Evolutionary conservation across 2,888 invertebrate species (phyloP).

Genomic region (Ophion slaviceki): DNA sequence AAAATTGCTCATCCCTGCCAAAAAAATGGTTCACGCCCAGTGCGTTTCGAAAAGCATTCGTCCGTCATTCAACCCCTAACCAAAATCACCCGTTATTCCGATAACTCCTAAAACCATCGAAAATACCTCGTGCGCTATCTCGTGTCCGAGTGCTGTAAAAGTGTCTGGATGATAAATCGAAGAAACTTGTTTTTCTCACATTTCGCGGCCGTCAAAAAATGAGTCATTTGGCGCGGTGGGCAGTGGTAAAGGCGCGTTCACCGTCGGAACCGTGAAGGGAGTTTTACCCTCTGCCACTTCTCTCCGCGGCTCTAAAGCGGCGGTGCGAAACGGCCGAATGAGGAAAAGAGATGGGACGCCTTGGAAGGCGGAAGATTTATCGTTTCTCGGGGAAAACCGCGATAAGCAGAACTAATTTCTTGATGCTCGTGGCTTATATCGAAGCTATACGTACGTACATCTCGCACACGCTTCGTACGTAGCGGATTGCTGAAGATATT

Average conservation of each 20-base stretch:
- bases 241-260: constrained; percentile 13
- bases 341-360: constrained; percentile 19
- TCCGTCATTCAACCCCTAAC: neutral
- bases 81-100: neutral
- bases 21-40: neutral
- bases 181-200: constrained; percentile 38
- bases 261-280: constrained; percentile 43
- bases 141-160: constrained; percentile 1
- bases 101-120: neutral
- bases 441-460: neutral
- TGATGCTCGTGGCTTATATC: constrained; percentile 33
- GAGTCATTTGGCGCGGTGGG: constrained; percentile 27
- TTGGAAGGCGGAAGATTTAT: constrained; percentile 54
- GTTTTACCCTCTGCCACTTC: neutral
- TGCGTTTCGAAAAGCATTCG: neutral
- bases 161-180: constrained; percentile 24
- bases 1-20: neutral
- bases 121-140: neutral
- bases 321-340: constrained; percentile 9
- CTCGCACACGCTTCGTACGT: constrained; percentile 24
- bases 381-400: constrained; percentile 60
- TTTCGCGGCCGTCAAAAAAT: constrained; percentile 39
- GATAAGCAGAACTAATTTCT: constrained; percentile 62
- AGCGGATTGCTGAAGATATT: constrained; percentile 15
- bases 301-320: constrained; percentile 17